phyloP scores from a whole-genome alignment of 2,888 invertebrate genomes.

The Leptura quadrifasciata region DNA sequence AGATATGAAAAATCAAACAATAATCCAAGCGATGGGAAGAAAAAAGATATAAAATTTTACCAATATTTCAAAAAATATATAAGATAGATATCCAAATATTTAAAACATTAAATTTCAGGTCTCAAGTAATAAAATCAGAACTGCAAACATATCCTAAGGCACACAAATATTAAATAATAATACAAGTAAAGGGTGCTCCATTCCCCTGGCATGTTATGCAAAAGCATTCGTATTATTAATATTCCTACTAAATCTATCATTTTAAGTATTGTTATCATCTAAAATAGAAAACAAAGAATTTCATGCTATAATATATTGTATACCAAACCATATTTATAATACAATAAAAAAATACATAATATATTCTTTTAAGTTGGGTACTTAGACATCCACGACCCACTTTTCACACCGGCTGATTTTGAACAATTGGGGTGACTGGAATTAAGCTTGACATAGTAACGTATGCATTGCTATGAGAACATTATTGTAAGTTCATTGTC shows the following conservation, averaged over 20 bases:
- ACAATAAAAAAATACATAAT: constrained; percentile 9
- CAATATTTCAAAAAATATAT: too few species aligned
- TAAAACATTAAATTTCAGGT: too few species aligned
- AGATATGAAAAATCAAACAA: too few species aligned
- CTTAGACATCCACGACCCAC: constrained; percentile 57
- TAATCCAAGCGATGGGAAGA: too few species aligned
- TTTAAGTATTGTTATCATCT: neutral
- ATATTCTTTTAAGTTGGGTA: constrained; percentile 36
- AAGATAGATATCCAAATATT: too few species aligned
- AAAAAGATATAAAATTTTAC: too few species aligned
- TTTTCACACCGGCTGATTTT: constrained; percentile 66
- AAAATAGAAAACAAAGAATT: neutral
- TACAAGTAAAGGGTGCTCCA: too few species aligned
- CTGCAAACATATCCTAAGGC: too few species aligned
- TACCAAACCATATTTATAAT: neutral
- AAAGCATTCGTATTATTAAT: neutral
- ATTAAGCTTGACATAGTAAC: constrained; percentile 68
- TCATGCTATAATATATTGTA: neutral
- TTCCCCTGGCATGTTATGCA: too few species aligned
- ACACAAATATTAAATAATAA: too few species aligned
- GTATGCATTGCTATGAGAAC: constrained; percentile 67
- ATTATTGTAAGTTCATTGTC: constrained; percentile 64
- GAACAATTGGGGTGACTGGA: constrained; percentile 65
- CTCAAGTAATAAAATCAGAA: too few species aligned
- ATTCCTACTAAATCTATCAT: neutral